Evolutionary conservation across 2,888 invertebrate genomes (phyloP), one percentile per base, ranked within the genome.

Genomic region (Autographa gamma): DNA sequence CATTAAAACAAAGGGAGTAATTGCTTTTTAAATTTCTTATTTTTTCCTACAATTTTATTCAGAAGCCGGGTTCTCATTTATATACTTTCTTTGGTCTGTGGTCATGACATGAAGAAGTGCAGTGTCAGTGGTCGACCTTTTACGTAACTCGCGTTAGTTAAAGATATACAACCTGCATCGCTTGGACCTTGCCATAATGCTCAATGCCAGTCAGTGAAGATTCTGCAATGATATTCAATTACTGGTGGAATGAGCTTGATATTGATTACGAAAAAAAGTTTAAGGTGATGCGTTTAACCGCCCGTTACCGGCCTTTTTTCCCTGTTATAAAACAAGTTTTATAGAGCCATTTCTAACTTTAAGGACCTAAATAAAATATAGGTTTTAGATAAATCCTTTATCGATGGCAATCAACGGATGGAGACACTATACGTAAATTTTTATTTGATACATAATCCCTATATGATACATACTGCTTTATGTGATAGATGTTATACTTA

Each of bases 21-120:
- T 38, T 38, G 38, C 11, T 38, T 38, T 38, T 38, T 8, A 3
- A 34, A 38, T 11, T 9, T 48, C n/a, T 48, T n/a, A 3, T n/a
- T n/a, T 5, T 0, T 48, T 43, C 4, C 48, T 6, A 16, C 14
- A n/a, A 48, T n/a, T n/a, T n/a, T 48, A 38, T 48, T n/a, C n/a
- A 16, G n/a, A 48, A 2, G 48, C 48, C 48, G 48, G n/a, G 48
- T 48, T n/a, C n/a, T 16, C 48, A 7, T n/a, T 43, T n/a, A 48
- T 7, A n/a, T 8, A n/a, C 0, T 48, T 48, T 48, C n/a, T 48
- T 16, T 48, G 7, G n/a, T 48, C 48, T 48, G 48, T 43, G 16
- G n/a, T 56, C 4, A 18, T 59, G 18, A 54, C 60, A 71, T 70
- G 69, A 83, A 83, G 56, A 71, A 82, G 81, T 71, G 81, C 82